Percentiles rank a stretch among this genome's conserved stretches.
Evolutionary conservation across 2,113 vertebrate genomes (phyloP).

Genomic region (Peromyscus californicus): DNA sequence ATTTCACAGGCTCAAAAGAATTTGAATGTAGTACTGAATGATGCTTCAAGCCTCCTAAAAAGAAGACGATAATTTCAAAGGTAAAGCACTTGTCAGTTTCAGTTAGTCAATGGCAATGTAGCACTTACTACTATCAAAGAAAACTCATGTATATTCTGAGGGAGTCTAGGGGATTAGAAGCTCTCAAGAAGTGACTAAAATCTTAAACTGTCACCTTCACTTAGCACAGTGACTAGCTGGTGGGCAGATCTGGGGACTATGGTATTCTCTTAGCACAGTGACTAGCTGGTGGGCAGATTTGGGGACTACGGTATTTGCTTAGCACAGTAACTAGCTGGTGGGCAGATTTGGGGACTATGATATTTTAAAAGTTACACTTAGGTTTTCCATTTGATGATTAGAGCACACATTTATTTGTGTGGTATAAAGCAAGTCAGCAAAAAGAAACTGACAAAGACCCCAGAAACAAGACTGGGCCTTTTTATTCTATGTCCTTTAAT

Average conservation of each 20-base stretch:
- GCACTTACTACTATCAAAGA: neutral
- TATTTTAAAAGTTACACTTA: slow-evolving; percentile 19
- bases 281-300: neutral
- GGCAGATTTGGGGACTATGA: neutral
- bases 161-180: neutral
- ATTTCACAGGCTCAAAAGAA: neutral
- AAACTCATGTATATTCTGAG: neutral
- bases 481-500: slow-evolving; percentile 11
- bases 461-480: neutral
- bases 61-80: slow-evolving; percentile 1
- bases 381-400: neutral
- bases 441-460: neutral
- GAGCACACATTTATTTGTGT: neutral
- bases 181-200: neutral
- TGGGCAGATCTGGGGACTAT: neutral
- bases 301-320: neutral
- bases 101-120: neutral
- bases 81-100: neutral
- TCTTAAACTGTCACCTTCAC: neutral
- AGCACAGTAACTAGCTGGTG: neutral
- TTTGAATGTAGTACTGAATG: neutral
- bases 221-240: neutral
- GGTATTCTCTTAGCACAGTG: neutral
- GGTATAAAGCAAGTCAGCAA: neutral
- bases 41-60: slow-evolving; percentile 4